Percentiles rank a stretch among this genome's conserved stretches.
These are phyloP conservation scores for Xylophagus ater DNA, from an alignment of 2,888 invertebrate species.

Conservation along the genomic window DNA sequence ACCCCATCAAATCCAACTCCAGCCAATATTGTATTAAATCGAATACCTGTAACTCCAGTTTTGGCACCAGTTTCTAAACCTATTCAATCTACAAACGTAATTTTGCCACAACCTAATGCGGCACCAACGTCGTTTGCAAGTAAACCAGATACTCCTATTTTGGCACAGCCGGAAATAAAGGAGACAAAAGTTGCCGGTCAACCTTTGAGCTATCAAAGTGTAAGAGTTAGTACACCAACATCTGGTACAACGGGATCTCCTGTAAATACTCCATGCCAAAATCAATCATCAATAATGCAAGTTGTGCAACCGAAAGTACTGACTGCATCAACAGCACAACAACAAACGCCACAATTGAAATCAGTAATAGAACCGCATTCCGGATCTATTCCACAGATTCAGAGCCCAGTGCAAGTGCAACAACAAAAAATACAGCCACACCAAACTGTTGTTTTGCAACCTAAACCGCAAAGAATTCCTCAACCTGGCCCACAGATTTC, in stretches of 20 bases:
- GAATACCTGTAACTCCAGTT: slow-evolving; percentile 48
- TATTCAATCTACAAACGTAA: slow-evolving; percentile 41
- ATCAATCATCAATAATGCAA: slow-evolving; percentile 33
- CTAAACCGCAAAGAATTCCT: slow-evolving; percentile 22
- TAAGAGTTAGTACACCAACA: slow-evolving; percentile 10
- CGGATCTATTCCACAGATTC: slow-evolving; percentile 17
- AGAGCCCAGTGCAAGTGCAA: slow-evolving; percentile 25
- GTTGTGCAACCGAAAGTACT: slow-evolving; percentile 29
- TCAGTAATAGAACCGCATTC: slow-evolving; percentile 30
- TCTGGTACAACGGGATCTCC: slow-evolving; percentile 30
- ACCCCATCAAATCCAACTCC: slow-evolving; percentile 35
- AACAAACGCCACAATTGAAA: slow-evolving; percentile 38
- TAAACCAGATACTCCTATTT: background rate
- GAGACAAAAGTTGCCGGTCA: slow-evolving; percentile 10
- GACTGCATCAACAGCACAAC: slow-evolving; percentile 24
- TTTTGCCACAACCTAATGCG: slow-evolving; percentile 34
- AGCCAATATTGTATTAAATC: slow-evolving; percentile 32
- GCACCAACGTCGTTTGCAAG: slow-evolving; percentile 24
- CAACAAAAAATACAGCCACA: slow-evolving; percentile 29
- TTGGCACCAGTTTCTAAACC: slow-evolving; percentile 48
- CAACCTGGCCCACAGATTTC: slow-evolving; percentile 28
- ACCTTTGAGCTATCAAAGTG: slow-evolving; percentile 12
- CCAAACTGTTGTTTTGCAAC: slow-evolving; percentile 26
- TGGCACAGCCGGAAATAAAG: slow-evolving; percentile 7
- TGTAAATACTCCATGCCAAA: slow-evolving; percentile 27